Evolutionary conservation across 1,140 invertebrate species (phyloP).

Genomic region (Venustaconcha ellipsiformis): DNA sequence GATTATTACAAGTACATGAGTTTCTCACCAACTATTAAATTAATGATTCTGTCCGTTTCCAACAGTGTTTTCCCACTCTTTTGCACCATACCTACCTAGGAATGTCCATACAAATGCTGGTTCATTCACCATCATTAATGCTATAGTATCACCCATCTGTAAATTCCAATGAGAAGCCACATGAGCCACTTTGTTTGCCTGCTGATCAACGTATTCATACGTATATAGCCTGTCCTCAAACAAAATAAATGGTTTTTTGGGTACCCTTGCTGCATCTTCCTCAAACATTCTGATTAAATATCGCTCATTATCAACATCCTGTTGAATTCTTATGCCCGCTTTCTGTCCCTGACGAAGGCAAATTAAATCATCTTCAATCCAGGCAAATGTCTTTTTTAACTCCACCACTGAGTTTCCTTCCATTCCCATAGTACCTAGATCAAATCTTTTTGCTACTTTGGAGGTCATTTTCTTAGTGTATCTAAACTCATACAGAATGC

Average conservation of each 20-base stretch:
- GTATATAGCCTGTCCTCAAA: constrained; percentile 38
- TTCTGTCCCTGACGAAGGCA: not conserved
- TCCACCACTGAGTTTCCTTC: too few relatives aligned
- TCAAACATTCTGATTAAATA: constrained; percentile 43
- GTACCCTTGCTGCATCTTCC: constrained; percentile 10
- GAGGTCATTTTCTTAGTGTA: too few relatives aligned
- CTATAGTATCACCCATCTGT: constrained; percentile 35
- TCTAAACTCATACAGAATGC: too few relatives aligned
- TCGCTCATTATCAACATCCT: not conserved
- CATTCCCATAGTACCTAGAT: too few relatives aligned
- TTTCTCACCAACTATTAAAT: too few relatives aligned
- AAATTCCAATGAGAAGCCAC: constrained; percentile 23
- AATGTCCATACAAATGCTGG: constrained; percentile 52
- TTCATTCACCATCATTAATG: constrained; percentile 42
- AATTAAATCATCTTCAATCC: constrained; percentile 11
- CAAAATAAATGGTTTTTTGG: constrained; percentile 36
- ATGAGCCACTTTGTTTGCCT: constrained; percentile 42
- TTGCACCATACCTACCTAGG: constrained; percentile 36
- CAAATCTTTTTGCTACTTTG: too few relatives aligned
- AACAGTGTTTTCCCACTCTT: too few relatives aligned
- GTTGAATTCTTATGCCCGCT: not conserved
- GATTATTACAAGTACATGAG: too few relatives aligned
- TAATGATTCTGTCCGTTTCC: too few relatives aligned
- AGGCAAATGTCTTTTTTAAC: not conserved
- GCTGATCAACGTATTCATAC: constrained; percentile 34